These are phyloP conservation scores for Cydia fagiglandana DNA, from an alignment of 1,140 invertebrate genomes.

Conservation along the genomic window DNA sequence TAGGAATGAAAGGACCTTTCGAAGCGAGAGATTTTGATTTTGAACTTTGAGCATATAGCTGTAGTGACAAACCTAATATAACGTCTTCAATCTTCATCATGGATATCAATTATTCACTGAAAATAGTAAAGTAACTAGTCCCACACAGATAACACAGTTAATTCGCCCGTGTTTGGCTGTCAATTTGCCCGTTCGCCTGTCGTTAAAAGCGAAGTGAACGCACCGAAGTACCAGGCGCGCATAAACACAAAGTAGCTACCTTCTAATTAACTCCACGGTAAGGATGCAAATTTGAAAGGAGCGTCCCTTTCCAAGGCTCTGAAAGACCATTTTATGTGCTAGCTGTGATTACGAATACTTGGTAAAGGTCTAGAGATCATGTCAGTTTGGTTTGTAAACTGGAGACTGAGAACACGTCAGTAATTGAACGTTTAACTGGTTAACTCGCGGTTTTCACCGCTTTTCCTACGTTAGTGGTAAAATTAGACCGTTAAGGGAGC, in stretches of 20 bases:
- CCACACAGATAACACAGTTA: background rate
- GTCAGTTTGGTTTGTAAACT: background rate
- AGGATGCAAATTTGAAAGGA: conserved; percentile 55
- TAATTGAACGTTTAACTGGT: conserved; percentile 50
- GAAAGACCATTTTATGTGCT: background rate
- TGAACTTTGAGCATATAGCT: too few species aligned
- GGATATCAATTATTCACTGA: too few species aligned
- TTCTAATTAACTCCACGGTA: conserved; percentile 46
- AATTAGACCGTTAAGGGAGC: conserved; percentile 33
- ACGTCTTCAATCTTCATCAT: too few species aligned
- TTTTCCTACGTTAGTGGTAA: conserved; percentile 49
- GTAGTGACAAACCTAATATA: too few species aligned
- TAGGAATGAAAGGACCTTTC: too few species aligned
- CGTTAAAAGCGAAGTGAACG: background rate
- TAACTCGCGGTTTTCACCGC: conserved; percentile 37
- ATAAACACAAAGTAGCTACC: conserved; percentile 50
- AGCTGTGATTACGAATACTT: background rate
- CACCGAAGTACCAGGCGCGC: conserved; percentile 34
- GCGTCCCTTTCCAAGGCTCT: background rate
- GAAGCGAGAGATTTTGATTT: too few species aligned
- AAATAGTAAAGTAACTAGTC: too few species aligned
- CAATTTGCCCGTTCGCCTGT: background rate
- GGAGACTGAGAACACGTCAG: conserved; percentile 35
- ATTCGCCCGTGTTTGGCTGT: conserved; percentile 3
- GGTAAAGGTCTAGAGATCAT: background rate